These are phyloP conservation scores for Diabrotica undecimpunctata DNA, from an alignment of 1,140 invertebrate species.

Conservation along the genomic window DNA sequence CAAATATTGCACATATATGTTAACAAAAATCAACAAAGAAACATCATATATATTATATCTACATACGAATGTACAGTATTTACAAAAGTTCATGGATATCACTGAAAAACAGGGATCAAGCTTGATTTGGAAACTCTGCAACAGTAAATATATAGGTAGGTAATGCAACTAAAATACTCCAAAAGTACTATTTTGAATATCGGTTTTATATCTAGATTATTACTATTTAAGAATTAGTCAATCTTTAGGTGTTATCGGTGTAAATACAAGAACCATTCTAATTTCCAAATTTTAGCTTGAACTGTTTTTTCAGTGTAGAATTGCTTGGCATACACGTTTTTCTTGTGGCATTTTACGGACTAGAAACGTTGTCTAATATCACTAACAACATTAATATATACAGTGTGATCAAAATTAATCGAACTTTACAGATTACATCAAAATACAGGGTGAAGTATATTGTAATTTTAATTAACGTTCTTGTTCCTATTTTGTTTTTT, in stretches of 20 bases:
- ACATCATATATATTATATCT: constrained; percentile 5
- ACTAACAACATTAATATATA: not conserved
- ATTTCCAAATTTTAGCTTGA: not conserved
- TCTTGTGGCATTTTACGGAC: not conserved
- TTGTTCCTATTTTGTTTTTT: not conserved
- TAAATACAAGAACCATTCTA: not conserved
- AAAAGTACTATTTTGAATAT: not conserved
- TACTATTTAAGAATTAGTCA: not conserved
- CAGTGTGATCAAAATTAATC: not conserved
- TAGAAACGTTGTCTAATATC: not conserved
- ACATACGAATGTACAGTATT: constrained; percentile 18
- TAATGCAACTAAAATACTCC: too few relatives aligned
- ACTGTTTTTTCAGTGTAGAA: not conserved
- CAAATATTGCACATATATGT: constrained; percentile 15
- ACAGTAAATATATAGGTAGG: not conserved
- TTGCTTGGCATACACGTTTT: not conserved
- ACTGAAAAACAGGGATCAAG: not conserved
- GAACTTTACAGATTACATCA: not conserved
- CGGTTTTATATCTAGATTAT: not conserved
- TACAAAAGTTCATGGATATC: not conserved
- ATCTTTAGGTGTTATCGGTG: not conserved
- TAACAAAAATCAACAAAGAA: constrained; percentile 22
- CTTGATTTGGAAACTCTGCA: not conserved
- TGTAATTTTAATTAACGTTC: not conserved
- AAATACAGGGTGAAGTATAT: not conserved